These are phyloP conservation scores for Argynnis bischoffii DNA, from an alignment of 2,888 invertebrate species.

Conservation along the genomic window DNA sequence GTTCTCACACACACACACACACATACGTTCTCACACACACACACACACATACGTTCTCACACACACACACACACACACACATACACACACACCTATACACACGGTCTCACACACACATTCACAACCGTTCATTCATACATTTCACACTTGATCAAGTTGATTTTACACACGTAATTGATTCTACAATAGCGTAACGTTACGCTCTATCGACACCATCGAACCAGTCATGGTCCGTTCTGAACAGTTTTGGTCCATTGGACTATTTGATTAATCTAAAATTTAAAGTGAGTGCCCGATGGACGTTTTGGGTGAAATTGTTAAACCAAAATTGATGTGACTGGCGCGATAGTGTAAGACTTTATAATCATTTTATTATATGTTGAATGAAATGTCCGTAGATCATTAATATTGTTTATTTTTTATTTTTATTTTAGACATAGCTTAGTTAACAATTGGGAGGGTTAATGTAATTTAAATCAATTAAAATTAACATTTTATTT, in stretches of 20 bases:
- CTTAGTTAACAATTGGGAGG: constrained; percentile 29
- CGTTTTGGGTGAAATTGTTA: too few species aligned
- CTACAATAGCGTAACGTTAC: too few species aligned
- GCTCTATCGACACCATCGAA: too few species aligned
- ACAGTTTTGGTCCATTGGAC: too few species aligned
- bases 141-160: neutral
- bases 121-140: neutral
- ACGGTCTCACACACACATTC: neutral
- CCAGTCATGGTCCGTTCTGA: too few species aligned
- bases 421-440: constrained; percentile 24
- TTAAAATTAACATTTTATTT: constrained; percentile 10
- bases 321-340: too few species aligned
- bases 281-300: too few species aligned
- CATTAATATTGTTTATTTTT: constrained; percentile 12
- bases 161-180: neutral
- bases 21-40: neutral
- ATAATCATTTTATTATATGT: neutral
- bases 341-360: neutral
- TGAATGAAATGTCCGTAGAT: constrained; percentile 6
- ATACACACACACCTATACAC: too few species aligned
- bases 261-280: too few species aligned
- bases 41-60: neutral
- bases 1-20: neutral
- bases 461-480: constrained; percentile 15
- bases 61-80: neutral